Evolutionary conservation across 2,888 invertebrate species (phyloP).

Genomic region (Cantharis rufa): DNA sequence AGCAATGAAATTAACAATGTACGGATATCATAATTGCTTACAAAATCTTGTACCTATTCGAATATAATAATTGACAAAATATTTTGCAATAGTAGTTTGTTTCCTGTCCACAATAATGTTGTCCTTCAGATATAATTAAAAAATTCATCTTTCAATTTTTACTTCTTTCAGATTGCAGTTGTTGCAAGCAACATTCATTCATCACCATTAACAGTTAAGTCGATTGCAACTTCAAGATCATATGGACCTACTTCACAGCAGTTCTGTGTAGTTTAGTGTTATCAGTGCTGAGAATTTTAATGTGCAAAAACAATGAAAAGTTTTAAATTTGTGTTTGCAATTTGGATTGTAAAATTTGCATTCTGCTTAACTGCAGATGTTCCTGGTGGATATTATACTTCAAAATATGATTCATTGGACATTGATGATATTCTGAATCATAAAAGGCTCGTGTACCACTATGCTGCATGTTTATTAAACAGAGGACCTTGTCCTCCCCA

Average conservation of each 20-base stretch:
- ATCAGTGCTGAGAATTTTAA: background rate
- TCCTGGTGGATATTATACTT: constrained; percentile 52
- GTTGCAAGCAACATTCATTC: background rate
- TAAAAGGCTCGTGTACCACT: constrained; percentile 70
- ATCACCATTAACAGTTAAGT: background rate
- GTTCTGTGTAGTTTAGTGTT: background rate
- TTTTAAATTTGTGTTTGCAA: constrained; percentile 4
- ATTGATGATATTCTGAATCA: constrained; percentile 70
- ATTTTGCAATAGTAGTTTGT: background rate
- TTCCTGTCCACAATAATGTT: background rate
- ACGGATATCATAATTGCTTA: background rate
- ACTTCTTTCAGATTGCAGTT: background rate
- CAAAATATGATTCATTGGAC: constrained; percentile 71
- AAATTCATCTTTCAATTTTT: background rate
- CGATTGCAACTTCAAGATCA: background rate
- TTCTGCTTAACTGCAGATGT: constrained; percentile 20
- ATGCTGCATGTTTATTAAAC: constrained; percentile 71
- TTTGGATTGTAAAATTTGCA: background rate
- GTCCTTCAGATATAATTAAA: background rate
- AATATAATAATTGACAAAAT: background rate
- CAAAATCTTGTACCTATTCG: background rate
- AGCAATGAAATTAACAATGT: background rate
- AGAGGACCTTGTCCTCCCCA: constrained; percentile 73
- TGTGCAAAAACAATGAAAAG: constrained; percentile 2
- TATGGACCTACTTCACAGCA: background rate